A percentile compares a stretch with the other conserved stretches of the same genome.
These are phyloP conservation scores for Drosophila pruinosa DNA, from an alignment of 1,140 invertebrate species.

Conservation along the genomic window DNA sequence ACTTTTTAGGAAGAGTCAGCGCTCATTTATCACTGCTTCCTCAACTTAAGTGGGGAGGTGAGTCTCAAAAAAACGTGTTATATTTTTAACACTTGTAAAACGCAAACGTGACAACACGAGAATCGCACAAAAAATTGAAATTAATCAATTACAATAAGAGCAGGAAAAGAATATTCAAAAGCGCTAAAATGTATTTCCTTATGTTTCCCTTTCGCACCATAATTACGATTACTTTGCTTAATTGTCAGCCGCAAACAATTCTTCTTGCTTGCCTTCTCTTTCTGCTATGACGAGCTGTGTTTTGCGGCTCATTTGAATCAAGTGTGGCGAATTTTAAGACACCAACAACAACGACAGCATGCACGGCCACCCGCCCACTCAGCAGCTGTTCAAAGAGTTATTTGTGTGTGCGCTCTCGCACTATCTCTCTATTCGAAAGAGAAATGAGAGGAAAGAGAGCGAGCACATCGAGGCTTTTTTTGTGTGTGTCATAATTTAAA, in stretches of 20 bases:
- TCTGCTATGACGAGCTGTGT: slow-evolving; percentile 41
- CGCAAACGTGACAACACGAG: slow-evolving; percentile 27
- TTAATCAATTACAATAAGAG: slow-evolving; percentile 68
- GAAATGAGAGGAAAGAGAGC: neutral
- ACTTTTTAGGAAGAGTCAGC: neutral
- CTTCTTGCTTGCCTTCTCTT: slow-evolving; percentile 15
- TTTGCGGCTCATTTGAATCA: slow-evolving; percentile 54
- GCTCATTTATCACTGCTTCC: slow-evolving; percentile 6
- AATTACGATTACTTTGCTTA: slow-evolving; percentile 58
- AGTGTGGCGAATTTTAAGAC: slow-evolving; percentile 42
- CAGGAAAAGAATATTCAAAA: slow-evolving; percentile 21
- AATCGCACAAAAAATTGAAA: slow-evolving; percentile 38
- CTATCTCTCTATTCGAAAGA: neutral
- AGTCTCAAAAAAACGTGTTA: slow-evolving; percentile 1
- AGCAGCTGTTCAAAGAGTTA: slow-evolving; percentile 70
- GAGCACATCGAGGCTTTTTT: slow-evolving; percentile 18
- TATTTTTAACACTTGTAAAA: slow-evolving; percentile 31
- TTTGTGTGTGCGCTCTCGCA: neutral
- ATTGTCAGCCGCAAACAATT: slow-evolving; percentile 44
- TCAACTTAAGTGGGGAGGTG: slow-evolving; percentile 2
- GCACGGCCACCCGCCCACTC: slow-evolving; percentile 58
- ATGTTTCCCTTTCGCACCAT: slow-evolving; percentile 41
- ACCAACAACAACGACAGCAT: slow-evolving; percentile 14
- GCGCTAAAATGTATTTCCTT: slow-evolving; percentile 65
- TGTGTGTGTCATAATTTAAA: slow-evolving; percentile 76